Conservation (phyloP, 1,140 invertebrate species). For the Neelides sp. region DNA sequence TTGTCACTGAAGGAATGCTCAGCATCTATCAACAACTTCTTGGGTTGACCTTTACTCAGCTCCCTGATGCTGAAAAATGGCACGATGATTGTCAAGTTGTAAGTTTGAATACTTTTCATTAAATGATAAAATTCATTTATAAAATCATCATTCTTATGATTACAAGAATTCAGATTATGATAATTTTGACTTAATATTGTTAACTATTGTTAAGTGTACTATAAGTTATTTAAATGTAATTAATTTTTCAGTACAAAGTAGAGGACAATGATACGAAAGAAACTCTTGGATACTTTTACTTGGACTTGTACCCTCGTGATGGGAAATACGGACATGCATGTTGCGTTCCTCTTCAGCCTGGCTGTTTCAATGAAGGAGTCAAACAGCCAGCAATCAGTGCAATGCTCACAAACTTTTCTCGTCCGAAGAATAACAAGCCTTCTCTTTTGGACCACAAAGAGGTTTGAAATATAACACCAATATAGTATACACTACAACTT, state of each 20-base stretch:
- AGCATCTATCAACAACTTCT: constrained; percentile 43
- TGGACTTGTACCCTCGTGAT: constrained; percentile 43
- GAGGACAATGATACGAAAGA: constrained; percentile 35
- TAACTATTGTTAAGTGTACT: background rate
- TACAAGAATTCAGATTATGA: background rate
- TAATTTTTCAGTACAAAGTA: constrained; percentile 37
- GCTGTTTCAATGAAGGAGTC: constrained; percentile 34
- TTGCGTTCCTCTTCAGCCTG: constrained; percentile 35
- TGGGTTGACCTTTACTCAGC: constrained; percentile 39
- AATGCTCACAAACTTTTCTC: constrained; percentile 46
- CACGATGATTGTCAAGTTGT: constrained; percentile 43
- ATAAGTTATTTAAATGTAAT: constrained; percentile 7
- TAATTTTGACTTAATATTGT: background rate
- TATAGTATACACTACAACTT: background rate
- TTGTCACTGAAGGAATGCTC: constrained; percentile 41
- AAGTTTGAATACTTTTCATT: too few species aligned
- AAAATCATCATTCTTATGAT: background rate
- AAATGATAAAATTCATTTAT: background rate
- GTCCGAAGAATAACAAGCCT: constrained; percentile 41
- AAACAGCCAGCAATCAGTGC: constrained; percentile 40
- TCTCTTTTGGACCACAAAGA: constrained; percentile 44
- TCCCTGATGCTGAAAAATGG: constrained; percentile 39
- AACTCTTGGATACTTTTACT: constrained; percentile 43
- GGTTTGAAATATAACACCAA: constrained; percentile 31
- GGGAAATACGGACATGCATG: constrained; percentile 40